These are phyloP conservation scores for Anoncus sp. DNA, from an alignment of 2,888 invertebrate genomes.

Conservation along the genomic window DNA sequence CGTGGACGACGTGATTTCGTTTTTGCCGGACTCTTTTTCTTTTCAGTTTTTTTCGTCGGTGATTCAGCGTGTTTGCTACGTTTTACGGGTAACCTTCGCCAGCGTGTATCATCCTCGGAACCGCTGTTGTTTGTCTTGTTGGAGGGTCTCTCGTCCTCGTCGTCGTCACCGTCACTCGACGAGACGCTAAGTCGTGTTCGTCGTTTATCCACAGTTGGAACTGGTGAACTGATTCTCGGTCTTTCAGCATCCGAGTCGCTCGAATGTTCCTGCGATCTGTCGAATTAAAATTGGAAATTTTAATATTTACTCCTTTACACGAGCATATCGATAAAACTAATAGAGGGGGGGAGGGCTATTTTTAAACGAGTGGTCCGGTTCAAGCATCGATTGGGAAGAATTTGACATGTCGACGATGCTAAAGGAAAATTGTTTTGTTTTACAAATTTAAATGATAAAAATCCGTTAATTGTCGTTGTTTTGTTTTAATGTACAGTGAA, in stretches of 20 bases:
- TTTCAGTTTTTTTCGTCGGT: conserved; percentile 78
- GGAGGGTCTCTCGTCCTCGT: conserved; percentile 67
- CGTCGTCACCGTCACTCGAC: conserved; percentile 79
- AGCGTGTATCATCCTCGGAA: conserved; percentile 74
- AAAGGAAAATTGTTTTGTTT: too few species aligned
- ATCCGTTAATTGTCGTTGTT: too few species aligned
- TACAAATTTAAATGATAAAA: too few species aligned
- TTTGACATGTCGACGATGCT: too few species aligned
- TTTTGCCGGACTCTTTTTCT: conserved; percentile 80
- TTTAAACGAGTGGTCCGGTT: too few species aligned
- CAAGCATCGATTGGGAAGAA: too few species aligned
- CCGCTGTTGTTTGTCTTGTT: conserved; percentile 70
- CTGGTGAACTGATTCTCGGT: conserved; percentile 62
- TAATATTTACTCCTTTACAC: too few species aligned
- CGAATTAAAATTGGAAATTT: not conserved
- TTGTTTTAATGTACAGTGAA: too few species aligned
- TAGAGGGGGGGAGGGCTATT: too few species aligned
- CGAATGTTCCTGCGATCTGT: conserved; percentile 71
- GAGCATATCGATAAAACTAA: too few species aligned
- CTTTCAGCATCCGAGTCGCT: conserved; percentile 82
- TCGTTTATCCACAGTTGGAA: conserved; percentile 66
- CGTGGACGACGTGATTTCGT: conserved; percentile 79
- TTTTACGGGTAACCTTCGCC: conserved; percentile 75
- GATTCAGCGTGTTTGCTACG: conserved; percentile 76
- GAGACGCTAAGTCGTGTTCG: conserved; percentile 71